phyloP scores from a whole-genome alignment of 2,113 vertebrate genomes.

The Lamprologus lemairii region DNA sequence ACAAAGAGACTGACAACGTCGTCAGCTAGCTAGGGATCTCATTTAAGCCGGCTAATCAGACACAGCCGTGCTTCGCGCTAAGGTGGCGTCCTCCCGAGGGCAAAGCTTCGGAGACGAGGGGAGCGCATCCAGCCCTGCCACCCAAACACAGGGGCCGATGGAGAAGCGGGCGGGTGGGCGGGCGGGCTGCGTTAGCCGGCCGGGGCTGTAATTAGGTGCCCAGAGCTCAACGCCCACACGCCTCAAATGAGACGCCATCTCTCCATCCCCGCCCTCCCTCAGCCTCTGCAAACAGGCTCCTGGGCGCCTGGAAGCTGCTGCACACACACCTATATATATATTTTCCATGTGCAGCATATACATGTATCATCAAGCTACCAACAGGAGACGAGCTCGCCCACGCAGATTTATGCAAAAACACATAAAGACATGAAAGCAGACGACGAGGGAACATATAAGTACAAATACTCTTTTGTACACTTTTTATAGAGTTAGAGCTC shows the following conservation, averaged over 20 bases:
- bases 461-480: neutral
- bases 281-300: slow-evolving; percentile 29
- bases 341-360: neutral
- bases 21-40: slow-evolving; percentile 51
- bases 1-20: slow-evolving; percentile 49
- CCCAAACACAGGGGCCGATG: slow-evolving; percentile 59
- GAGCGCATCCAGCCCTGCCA: slow-evolving; percentile 40
- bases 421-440: neutral
- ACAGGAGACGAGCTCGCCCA: neutral
- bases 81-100: slow-evolving; percentile 55
- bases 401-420: neutral
- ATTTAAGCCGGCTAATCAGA: slow-evolving; percentile 59
- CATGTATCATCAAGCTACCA: neutral
- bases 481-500: neutral
- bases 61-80: slow-evolving; percentile 5
- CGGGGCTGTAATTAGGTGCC: slow-evolving; percentile 62
- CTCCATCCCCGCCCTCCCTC: slow-evolving; percentile 2
- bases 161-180: slow-evolving; percentile 31
- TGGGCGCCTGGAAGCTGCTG: neutral
- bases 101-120: slow-evolving; percentile 16
- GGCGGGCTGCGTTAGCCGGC: neutral
- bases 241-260: slow-evolving; percentile 36
- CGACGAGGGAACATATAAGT: neutral
- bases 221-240: slow-evolving; percentile 57
- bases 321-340: neutral